These are phyloP conservation scores for Brachynemurus nebulosus DNA, from an alignment of 2,888 invertebrate genomes.

Conservation along the genomic window DNA sequence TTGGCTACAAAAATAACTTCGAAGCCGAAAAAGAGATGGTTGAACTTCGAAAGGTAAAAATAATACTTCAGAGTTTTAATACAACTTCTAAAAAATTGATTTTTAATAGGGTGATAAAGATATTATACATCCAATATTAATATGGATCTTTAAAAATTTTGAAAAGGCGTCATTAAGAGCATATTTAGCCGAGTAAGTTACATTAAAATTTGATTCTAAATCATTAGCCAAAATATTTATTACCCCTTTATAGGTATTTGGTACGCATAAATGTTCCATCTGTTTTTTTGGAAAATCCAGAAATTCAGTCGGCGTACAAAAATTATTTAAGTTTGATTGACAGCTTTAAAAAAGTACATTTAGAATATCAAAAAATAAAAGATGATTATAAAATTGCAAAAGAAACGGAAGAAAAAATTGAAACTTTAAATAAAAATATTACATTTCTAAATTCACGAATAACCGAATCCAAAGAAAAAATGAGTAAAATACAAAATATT, in stretches of 20 bases:
- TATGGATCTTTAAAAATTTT: conserved; percentile 64
- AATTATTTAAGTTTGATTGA: conserved; percentile 4
- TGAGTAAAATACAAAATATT: conserved; percentile 50
- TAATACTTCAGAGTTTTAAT: background rate
- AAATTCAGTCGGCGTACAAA: background rate
- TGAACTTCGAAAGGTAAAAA: background rate
- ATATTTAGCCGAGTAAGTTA: conserved; percentile 57
- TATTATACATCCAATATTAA: conserved; percentile 60
- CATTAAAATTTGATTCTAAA: background rate
- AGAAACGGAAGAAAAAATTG: conserved; percentile 2
- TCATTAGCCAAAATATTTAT: background rate
- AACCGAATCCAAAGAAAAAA: conserved; percentile 41
- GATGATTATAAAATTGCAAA: background rate
- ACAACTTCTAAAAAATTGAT: too few species aligned
- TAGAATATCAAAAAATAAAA: conserved; percentile 4
- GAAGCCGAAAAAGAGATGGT: background rate
- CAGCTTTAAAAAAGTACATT: conserved; percentile 6
- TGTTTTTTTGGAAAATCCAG: background rate
- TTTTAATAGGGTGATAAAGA: conserved; percentile 57
- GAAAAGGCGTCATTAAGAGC: conserved; percentile 67
- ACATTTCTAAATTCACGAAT: conserved; percentile 24
- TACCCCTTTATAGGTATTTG: background rate
- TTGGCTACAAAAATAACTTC: background rate
- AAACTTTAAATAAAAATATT: conserved; percentile 2
- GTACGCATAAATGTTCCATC: background rate